Evolutionary conservation across 2,113 vertebrate genomes (phyloP).

Genomic region (Scalopus aquaticus): DNA sequence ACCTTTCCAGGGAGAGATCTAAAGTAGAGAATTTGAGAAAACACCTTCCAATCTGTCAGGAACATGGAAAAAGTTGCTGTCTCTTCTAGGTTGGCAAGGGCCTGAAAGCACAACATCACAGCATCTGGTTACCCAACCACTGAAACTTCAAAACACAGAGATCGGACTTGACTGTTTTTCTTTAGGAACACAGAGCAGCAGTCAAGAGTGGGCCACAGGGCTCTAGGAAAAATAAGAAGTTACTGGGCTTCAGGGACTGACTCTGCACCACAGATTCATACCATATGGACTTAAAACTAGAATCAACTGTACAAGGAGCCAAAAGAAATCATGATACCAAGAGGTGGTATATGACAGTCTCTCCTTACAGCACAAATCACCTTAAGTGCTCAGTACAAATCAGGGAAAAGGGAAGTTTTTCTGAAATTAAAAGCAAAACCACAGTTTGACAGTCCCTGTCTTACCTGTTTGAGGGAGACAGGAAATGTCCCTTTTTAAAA

Average conservation of each 20-base stretch:
- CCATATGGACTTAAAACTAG: constrained; percentile 49
- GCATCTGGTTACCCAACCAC: constrained; percentile 60
- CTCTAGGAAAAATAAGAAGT: constrained; percentile 66
- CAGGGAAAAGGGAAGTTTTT: constrained; percentile 39
- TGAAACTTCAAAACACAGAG: constrained; percentile 62
- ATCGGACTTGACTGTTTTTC: constrained; percentile 51
- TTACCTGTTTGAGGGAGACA: background rate
- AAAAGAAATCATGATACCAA: constrained; percentile 57
- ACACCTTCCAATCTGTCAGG: constrained; percentile 72
- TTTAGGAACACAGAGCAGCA: constrained; percentile 65
- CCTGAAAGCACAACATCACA: constrained; percentile 43
- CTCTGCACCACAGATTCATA: constrained; percentile 61
- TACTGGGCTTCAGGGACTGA: constrained; percentile 63
- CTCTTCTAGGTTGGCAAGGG: constrained; percentile 32
- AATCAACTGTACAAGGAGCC: constrained; percentile 36
- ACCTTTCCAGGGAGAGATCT: constrained; percentile 72
- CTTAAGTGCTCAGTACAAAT: constrained; percentile 35
- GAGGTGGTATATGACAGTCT: constrained; percentile 25
- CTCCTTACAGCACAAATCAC: constrained; percentile 54
- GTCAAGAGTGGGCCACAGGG: constrained; percentile 58
- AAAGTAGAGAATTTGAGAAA: constrained; percentile 65
- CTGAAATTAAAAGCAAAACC: constrained; percentile 33
- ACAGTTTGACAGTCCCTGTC: background rate
- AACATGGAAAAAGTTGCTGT: constrained; percentile 74
- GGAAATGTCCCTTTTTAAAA: constrained; percentile 13